phyloP scores from a whole-genome alignment of 35 echinoderm and acorn worm genomes.

The Diadema setosum region DNA sequence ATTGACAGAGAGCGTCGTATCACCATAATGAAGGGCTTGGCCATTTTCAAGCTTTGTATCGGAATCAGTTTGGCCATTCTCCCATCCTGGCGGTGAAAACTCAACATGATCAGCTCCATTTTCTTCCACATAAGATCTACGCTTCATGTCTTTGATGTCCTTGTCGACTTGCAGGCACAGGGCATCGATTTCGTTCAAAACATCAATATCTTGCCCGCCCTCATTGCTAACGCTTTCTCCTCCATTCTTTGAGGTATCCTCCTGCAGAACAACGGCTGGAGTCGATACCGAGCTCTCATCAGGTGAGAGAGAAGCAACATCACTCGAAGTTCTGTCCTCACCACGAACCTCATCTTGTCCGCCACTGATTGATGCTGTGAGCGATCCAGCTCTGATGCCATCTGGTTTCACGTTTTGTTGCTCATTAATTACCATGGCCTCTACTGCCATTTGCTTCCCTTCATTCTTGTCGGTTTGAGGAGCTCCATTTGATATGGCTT shows the following conservation, averaged over 20 bases:
- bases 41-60: neutral
- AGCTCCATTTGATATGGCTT: too few relatives aligned
- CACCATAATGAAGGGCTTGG: neutral
- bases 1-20: too few relatives aligned
- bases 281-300: conserved; percentile 7
- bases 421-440: neutral
- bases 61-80: neutral
- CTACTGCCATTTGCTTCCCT: neutral
- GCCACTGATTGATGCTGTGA: neutral
- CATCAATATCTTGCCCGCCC: neutral
- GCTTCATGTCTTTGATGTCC: neutral
- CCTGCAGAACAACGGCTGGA: neutral
- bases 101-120: too few relatives aligned
- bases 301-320: neutral
- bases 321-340: neutral
- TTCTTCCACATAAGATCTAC: neutral
- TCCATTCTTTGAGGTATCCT: neutral
- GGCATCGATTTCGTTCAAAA: neutral
- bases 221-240: neutral
- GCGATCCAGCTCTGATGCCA: neutral
- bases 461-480: neutral
- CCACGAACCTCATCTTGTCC: neutral
- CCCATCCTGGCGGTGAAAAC: neutral
- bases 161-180: neutral
- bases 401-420: neutral